Percentiles rank a stretch among this genome's conserved stretches.
phyloP scores from a whole-genome alignment of 2,888 invertebrate genomes.

The Tinea pellionella region DNA sequence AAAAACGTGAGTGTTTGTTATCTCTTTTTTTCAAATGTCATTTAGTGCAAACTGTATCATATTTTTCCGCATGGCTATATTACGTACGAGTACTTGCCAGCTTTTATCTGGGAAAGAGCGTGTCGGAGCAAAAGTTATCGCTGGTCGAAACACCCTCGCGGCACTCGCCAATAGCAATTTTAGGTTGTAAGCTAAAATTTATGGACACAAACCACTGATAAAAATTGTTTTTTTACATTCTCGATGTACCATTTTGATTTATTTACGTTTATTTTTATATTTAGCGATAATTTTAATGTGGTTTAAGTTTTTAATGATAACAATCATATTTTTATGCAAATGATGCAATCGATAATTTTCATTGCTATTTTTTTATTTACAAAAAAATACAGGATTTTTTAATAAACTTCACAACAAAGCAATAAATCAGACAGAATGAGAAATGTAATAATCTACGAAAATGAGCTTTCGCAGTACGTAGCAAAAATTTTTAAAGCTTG shows the following conservation, averaged over 20 bases:
- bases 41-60: neutral
- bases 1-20: neutral
- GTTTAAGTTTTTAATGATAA: neutral
- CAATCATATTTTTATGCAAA: no score
- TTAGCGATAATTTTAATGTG: neutral
- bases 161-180: slow-evolving; percentile 40
- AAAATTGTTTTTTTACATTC: slow-evolving; percentile 34
- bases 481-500: neutral
- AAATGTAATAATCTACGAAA: slow-evolving; percentile 11
- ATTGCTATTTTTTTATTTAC: no score
- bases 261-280: neutral
- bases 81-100: neutral
- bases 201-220: slow-evolving; percentile 50
- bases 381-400: neutral
- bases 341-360: no score
- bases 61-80: neutral
- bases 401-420: neutral
- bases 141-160: slow-evolving; percentile 11
- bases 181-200: slow-evolving; percentile 55
- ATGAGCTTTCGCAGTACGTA: neutral
- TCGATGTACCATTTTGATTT: slow-evolving; percentile 7
- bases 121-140: slow-evolving; percentile 23
- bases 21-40: neutral
- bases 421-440: neutral
- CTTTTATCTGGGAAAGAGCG: slow-evolving; percentile 30